Base-by-base conservation (phyloP, 2,113 vertebrate genomes). In the Struthidea cinerea region DNA sequence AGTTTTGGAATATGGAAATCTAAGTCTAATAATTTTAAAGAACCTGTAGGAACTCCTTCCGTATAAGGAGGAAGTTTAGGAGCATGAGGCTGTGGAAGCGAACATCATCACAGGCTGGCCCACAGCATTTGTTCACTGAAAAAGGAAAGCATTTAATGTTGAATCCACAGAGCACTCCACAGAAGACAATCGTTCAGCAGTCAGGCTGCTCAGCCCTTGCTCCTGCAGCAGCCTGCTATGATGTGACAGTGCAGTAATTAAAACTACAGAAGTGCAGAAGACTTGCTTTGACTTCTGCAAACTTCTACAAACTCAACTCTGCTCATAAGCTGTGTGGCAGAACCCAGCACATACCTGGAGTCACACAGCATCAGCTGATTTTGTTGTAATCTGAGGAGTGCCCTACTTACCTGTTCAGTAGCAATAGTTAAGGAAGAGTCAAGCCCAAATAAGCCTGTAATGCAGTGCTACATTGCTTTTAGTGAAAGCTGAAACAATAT, bases 311-410 rank as follows among this genome's bases (percentile, higher is more conserved):
- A 46, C 52, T 50, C 42, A 50, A 2, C 41, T 18, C 33, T 37
- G 64, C 47, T 42, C 2, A 1, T 5, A 18, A 30, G 0, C 3
- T 1, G 0, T 17, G 19, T 59, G 68, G 47, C n/a, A 65, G 76
- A 84, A n/a, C 10, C 23, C 44, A 27, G 59, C 18, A 26, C 16
- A 3, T 4, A 20, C 30, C 57, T 2, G 6, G 50, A 37, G 35
- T 30, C 32, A 46, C 4, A 8, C 39, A 70, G 57, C 27, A 65
- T 22, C 49, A 33, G 32, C 37, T 65, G 55, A 26, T 33, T 69
- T 56, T 59, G 33, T 16, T 41, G 24, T 63, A 17, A 57, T 46
- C 39, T 59, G 33, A 69, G 50, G 46, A 80, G 28, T 78, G 24
- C 12, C 30, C 39, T 67, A 11, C 16, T 77, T 33, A 33, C 37